Conservation (phyloP, 2,797 vertebrate genomes). For the Halcyon badia region DNA sequence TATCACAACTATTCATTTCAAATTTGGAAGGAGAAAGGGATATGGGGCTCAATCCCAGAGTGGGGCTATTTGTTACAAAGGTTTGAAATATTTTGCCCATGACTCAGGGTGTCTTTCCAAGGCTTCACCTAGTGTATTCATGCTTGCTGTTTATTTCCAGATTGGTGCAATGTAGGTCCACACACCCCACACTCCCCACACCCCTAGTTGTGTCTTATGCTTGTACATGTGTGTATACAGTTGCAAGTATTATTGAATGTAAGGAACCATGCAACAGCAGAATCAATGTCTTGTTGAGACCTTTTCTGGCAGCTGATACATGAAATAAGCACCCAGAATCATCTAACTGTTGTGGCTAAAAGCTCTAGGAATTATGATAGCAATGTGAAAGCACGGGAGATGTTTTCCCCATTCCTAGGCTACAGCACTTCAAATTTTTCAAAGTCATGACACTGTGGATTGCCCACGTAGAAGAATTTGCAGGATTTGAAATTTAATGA, state of each 20-base stretch:
- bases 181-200: too few relatives aligned
- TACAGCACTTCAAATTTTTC: background rate
- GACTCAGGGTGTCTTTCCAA: background rate
- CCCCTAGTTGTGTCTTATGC: background rate
- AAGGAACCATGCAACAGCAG: background rate
- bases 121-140: background rate
- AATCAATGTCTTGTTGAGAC: background rate
- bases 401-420: background rate
- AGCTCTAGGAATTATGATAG: background rate
- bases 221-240: background rate
- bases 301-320: background rate
- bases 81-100: background rate
- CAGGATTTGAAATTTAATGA: slow-evolving; percentile 6
- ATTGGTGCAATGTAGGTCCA: background rate
- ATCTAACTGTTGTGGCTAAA: background rate
- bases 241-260: background rate
- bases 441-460: background rate
- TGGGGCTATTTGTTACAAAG: background rate
- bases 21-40: background rate
- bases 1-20: background rate
- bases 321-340: background rate
- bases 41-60: accelerated
- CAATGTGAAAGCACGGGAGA: background rate
- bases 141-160: background rate
- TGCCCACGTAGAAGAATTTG: background rate